phyloP scores from a whole-genome alignment of 2,113 vertebrate species.

The Odocoileus virginianus region DNA sequence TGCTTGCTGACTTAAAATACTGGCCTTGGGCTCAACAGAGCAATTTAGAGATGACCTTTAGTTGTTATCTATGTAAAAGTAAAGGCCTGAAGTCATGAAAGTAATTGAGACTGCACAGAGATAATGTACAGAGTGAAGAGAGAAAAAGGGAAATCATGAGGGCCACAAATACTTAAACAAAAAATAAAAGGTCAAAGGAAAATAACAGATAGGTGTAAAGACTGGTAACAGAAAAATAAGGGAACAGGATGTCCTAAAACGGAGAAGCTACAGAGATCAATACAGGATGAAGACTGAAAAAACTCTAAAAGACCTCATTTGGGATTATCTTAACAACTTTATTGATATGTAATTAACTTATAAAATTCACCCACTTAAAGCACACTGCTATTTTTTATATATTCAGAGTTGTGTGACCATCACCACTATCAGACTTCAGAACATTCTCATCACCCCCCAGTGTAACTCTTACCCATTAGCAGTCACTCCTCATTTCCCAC shows the following conservation, averaged over 20 bases:
- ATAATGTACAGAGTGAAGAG: neutral
- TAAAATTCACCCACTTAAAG: neutral
- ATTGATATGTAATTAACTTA: neutral
- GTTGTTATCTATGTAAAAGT: neutral
- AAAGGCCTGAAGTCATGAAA: neutral
- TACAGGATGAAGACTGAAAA: neutral
- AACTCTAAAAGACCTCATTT: neutral
- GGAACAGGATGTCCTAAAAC: neutral
- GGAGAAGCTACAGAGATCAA: neutral
- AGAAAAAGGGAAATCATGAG: neutral
- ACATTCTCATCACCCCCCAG: neutral
- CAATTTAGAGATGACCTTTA: neutral
- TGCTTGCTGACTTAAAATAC: neutral
- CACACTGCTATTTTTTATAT: neutral
- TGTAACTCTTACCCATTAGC: neutral
- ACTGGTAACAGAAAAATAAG: neutral
- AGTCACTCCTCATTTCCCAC: neutral
- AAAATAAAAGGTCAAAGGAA: conserved; percentile 18
- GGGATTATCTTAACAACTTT: conserved; percentile 1
- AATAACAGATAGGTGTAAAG: neutral
- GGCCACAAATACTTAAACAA: neutral
- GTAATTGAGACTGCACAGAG: neutral
- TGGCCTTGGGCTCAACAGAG: neutral
- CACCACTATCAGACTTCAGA: neutral
- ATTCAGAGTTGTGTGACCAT: neutral